phyloP scores from a whole-genome alignment of 2,797 vertebrate species.

The Anas flavirostris region DNA sequence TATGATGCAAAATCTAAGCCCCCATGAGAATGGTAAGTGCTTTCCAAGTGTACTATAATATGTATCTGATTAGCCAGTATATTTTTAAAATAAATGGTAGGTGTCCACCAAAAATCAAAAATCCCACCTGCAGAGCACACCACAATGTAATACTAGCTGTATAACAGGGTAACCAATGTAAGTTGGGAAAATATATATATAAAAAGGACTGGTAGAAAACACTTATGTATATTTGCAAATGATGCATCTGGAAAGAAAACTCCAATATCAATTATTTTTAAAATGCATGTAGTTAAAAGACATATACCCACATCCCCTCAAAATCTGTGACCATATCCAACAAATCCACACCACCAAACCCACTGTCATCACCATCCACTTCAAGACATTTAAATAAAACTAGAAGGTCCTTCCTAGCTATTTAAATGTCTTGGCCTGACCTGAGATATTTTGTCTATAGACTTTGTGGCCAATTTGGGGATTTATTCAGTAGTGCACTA shows the following conservation, averaged over 20 bases:
- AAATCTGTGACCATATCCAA: neutral
- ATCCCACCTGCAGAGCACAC: neutral
- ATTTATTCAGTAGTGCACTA: neutral
- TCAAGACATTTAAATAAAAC: neutral
- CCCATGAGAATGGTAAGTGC: neutral
- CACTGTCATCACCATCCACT: neutral
- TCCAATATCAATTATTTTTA: neutral
- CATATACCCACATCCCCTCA: fast-evolving
- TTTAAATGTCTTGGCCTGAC: neutral
- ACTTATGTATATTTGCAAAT: neutral
- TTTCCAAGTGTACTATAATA: neutral
- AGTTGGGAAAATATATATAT: fast-evolving
- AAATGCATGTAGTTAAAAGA: neutral
- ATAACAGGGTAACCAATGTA: neutral
- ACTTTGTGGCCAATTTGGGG: neutral
- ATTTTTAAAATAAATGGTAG: neutral
- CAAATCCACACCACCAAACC: neutral
- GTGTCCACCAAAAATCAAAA: neutral
- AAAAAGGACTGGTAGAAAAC: neutral
- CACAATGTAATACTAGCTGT: neutral
- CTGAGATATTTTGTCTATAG: neutral
- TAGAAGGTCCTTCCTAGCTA: neutral
- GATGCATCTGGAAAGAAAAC: neutral
- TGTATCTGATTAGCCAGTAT: neutral
- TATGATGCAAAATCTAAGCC: neutral